These are phyloP conservation scores for Lepidonotus clava DNA, from an alignment of 2,888 invertebrate species.

Conservation along the genomic window DNA sequence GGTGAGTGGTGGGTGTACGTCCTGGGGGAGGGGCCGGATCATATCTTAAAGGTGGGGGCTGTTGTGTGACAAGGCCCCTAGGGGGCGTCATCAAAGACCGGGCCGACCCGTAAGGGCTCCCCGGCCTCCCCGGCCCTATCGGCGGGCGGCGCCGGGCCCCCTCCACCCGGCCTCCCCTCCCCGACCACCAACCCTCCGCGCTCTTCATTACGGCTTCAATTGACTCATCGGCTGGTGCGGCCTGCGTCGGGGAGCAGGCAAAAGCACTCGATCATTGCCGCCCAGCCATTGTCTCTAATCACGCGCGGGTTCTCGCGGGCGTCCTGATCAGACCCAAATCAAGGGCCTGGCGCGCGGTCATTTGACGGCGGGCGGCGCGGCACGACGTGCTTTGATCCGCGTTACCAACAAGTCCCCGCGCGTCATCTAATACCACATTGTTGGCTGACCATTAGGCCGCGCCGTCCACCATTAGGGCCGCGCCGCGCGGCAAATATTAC, in stretches of 20 bases:
- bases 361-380: neutral
- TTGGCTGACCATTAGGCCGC: too few species aligned
- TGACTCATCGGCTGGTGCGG: constrained; percentile 26
- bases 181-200: neutral
- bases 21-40: constrained; percentile 7
- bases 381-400: neutral
- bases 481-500: neutral
- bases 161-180: neutral
- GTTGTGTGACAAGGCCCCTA: neutral
- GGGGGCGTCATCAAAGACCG: constrained; percentile 21
- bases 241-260: neutral
- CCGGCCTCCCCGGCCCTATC: neutral
- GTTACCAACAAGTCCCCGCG: neutral
- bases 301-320: constrained; percentile 11
- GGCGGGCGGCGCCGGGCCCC: neutral
- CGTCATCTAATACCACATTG: neutral
- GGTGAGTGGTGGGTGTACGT: neutral
- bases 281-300: constrained; percentile 50
- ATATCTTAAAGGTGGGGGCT: constrained; percentile 30
- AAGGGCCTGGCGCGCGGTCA: neutral
- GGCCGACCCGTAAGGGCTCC: neutral
- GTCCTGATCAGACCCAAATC: neutral
- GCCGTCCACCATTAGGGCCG: too few species aligned
- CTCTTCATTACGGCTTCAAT: constrained; percentile 51
- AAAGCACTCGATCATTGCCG: constrained; percentile 28